Percentiles rank a stretch among this genome's conserved stretches.
These are phyloP conservation scores for Parazoanthus atlanticus DNA, from an alignment of 92 coral and sea anemone genomes.

Conservation along the genomic window DNA sequence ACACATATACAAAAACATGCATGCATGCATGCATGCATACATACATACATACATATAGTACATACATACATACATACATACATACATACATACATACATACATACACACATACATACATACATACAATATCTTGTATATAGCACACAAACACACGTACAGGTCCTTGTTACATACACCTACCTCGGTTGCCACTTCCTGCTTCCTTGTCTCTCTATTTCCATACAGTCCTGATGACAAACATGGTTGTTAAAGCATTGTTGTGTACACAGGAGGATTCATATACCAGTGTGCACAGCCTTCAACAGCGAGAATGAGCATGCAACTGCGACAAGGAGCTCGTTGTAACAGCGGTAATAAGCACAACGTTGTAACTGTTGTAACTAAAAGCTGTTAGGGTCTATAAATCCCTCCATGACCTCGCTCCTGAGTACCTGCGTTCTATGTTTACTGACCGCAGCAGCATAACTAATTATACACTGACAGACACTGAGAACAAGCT, in stretches of 20 bases:
- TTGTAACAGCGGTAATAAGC: background rate
- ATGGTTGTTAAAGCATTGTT: background rate
- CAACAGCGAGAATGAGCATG: background rate
- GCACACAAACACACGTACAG: background rate
- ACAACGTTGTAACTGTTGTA: background rate
- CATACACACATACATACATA: background rate
- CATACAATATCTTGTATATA: background rate
- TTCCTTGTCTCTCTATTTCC: conserved; percentile 71
- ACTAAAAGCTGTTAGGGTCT: too few relatives aligned
- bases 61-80: background rate
- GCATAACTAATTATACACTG: too few relatives aligned
- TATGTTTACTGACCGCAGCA: too few relatives aligned
- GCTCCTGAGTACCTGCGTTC: too few relatives aligned
- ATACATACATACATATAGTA: too few relatives aligned
- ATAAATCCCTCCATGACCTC: too few relatives aligned
- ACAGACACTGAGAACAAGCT: too few relatives aligned
- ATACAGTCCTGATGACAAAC: conserved; percentile 62
- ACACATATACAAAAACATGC: background rate
- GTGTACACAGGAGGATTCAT: background rate
- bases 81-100: background rate
- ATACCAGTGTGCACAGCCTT: background rate
- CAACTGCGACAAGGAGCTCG: background rate
- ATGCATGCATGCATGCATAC: background rate
- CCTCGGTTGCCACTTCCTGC: conserved; percentile 82
- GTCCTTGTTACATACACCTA: conserved; percentile 3